Evolutionary conservation across 2,113 vertebrate genomes (phyloP), one percentile per base, ranked within the genome.

Genomic region (Neodontobutis hainanensis): DNA sequence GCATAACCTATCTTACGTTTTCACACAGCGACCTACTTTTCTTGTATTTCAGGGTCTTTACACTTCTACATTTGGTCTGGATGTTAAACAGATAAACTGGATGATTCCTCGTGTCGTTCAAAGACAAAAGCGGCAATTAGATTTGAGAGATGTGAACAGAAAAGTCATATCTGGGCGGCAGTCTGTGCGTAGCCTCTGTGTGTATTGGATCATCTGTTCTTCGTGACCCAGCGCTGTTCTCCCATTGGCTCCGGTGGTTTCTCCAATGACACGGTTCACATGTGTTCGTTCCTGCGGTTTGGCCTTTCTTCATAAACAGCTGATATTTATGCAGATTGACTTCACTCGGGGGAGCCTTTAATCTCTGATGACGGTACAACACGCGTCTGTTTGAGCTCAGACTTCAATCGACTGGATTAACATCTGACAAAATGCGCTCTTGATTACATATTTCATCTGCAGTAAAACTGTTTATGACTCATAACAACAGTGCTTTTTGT

Each of bases 361-460:
- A 75, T 74, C 65, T 82, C 73, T 81, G 73, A 84, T 71, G 73
- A 76, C 71, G 65, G 5, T 56, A 69, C 53, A 70, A 35, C 42
- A 70, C 60, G 65, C 78, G 76, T 68, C 47, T 74, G 61, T 61
- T 50, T 78, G 19, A 71, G 42, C 60, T 71, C 77, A 9, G 0
- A 73, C 77, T 73, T 88, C 70, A 78, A 58, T 78, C 44, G 11
- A 35, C 47, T 85, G 84, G 87, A 87, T 77, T 58, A 76, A 81
- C 75, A 69, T 90, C 82, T 89, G 70, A 86, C 67, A 64, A 74
- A 77, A 68, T 58, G 58, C 61, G 65, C 10, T 19, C 46, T 69
- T 68, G 65, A 77, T 74, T 66, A 65, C 67, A 68, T 57, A 72
- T 72, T 85, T 87, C 65, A 81, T 75, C 48, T 66, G 66, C 74